Evolutionary conservation across 2,888 invertebrate species (phyloP), one percentile per base, ranked within the genome.

Genomic region (Callimorpha dominula): DNA sequence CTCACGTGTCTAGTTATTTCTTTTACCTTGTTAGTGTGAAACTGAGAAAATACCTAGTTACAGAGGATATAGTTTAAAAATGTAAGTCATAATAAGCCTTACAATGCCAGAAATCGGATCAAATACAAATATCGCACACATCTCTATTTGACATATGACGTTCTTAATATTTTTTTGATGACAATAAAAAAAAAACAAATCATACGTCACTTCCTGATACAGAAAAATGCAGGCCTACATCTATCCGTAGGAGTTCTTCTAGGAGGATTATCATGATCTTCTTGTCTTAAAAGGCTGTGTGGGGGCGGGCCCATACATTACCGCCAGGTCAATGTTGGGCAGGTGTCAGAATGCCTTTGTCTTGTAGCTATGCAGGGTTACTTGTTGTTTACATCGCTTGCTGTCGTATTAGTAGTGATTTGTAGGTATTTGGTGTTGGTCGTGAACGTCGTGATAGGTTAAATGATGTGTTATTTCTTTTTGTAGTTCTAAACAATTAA

Each of bases 261-360:
- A n/a, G n/a, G n/a, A n/a, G 49, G 43, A 73, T 81, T 75, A 81
- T 82, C 76, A 68, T 63, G 80, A 80, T 82, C 81, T 73, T 76
- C 75, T 76, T 76, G 77, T 80, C 86, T 78, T 74, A 80, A 77
- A 84, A 80, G 83, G 85, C 76, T 74, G n/a, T 72, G 66, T 72
- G 49, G 72, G 81, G 85, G 86, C 85, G 86, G 81, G 84, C 75
- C 68, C 74, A 77, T 81, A 76, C 67, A 73, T 71, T 72, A 68
- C 7, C 68, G 46, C 70, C 78, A 73, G 79, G 85, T 85, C 84
- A 87, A 86, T 88, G 82, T 73, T 83, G 80, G 87, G 85, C 88
- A 86, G 82, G 83, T 79, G 81, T 82, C 73, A 70, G 76, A 71
- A 75, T 74, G 68, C 82, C 83, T 86, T 87, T 88, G 84, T 87